Conservation (phyloP, 2,113 vertebrate genomes). For the Petrocephalus zakoni region DNA sequence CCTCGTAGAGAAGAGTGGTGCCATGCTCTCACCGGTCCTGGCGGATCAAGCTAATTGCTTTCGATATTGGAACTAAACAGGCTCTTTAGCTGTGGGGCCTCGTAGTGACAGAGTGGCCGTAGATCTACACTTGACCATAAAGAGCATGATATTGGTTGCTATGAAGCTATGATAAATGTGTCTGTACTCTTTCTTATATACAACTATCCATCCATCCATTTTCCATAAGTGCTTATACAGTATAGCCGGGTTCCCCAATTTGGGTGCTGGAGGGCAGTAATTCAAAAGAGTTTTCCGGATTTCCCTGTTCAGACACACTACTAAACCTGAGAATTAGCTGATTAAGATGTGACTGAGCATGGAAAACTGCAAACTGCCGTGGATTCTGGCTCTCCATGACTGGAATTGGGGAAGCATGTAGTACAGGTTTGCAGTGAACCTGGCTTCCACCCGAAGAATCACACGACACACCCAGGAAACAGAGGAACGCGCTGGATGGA, state of each 20-base stretch:
- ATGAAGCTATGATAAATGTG: background rate
- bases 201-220: background rate
- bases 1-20: background rate
- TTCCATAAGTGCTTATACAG: background rate
- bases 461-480: background rate
- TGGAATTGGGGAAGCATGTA: background rate
- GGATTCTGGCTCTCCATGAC: background rate
- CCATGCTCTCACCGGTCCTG: background rate
- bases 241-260: background rate
- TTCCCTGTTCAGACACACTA: background rate
- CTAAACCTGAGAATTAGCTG: background rate
- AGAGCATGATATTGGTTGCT: background rate
- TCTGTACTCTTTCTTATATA: background rate
- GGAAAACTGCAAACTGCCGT: background rate
- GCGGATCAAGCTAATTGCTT: slow-evolving; percentile 22
- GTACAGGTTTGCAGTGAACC: background rate
- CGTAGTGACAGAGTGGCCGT: background rate
- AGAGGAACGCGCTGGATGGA: background rate
- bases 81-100: background rate
- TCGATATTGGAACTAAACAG: slow-evolving; percentile 23
- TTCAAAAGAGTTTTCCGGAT: background rate
- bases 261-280: background rate
- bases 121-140: background rate
- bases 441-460: background rate
- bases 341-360: background rate